Evolutionary conservation across 2,888 invertebrate genomes (phyloP).

Genomic region (Vanessa cardui): DNA sequence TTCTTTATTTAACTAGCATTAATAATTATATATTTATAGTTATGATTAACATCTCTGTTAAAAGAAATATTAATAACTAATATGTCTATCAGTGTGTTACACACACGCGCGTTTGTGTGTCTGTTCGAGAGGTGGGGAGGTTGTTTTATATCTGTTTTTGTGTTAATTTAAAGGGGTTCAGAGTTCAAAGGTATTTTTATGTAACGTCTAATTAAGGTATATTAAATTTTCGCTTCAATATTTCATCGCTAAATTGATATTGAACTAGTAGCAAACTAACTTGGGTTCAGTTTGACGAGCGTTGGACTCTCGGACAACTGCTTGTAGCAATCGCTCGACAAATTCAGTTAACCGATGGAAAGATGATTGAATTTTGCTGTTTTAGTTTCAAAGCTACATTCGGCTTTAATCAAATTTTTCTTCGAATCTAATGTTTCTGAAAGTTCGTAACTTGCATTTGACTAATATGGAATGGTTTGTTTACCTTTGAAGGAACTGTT

Average conservation of each 20-base stretch:
- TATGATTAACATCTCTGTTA: too few relatives aligned
- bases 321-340: constrained; percentile 13
- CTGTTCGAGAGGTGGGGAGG: too few relatives aligned
- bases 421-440: background rate
- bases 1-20: too few relatives aligned
- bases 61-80: too few relatives aligned
- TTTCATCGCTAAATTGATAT: constrained; percentile 26
- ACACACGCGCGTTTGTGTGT: too few relatives aligned
- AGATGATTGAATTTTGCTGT: constrained; percentile 25
- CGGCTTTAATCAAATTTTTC: constrained; percentile 4
- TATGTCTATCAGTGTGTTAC: too few relatives aligned
- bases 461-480: background rate
- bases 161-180: too few relatives aligned
- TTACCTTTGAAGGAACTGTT: background rate
- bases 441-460: background rate
- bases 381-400: background rate
- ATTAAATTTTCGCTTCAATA: constrained; percentile 24
- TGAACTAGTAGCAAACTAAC: constrained; percentile 29
- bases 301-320: constrained; percentile 15
- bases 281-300: constrained; percentile 24
- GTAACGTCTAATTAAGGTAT: background rate
- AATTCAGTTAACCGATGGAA: constrained; percentile 22
- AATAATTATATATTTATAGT: too few relatives aligned
- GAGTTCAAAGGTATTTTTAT: too few relatives aligned
- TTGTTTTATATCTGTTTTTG: too few relatives aligned